A percentile compares a stretch with the other conserved stretches of the same genome.
Conservation (phyloP, 1,140 invertebrate genomes). For the Teleopsis dalmanni region DNA sequence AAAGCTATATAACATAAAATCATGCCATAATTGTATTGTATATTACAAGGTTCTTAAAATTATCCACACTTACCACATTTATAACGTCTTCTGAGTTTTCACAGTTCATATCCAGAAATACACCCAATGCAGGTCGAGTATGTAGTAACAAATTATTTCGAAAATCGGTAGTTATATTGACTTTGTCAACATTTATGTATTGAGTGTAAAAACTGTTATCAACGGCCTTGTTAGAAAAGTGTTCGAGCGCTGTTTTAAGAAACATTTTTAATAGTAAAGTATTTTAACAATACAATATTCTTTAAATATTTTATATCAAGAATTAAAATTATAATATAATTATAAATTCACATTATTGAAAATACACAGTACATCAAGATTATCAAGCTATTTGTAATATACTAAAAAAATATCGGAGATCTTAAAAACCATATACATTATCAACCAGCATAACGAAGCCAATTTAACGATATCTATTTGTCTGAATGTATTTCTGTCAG, state of each 20-base stretch:
- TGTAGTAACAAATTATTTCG: constrained; percentile 24
- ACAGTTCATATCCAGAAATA: constrained; percentile 32
- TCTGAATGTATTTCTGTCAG: too few species aligned
- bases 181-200: constrained; percentile 14
- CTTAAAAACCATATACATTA: too few species aligned
- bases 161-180: constrained; percentile 17
- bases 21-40: background rate
- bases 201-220: constrained; percentile 16
- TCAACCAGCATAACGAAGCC: too few species aligned
- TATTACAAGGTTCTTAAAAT: background rate
- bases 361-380: background rate
- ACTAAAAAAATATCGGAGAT: too few species aligned
- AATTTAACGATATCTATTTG: too few species aligned
- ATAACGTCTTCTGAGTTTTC: constrained; percentile 17
- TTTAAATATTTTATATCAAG: background rate
- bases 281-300: too few species aligned
- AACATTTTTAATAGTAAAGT: too few species aligned
- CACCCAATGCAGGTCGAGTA: constrained; percentile 17
- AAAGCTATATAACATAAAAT: background rate
- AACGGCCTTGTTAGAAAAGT: constrained; percentile 16
- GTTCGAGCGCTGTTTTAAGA: constrained; percentile 22
- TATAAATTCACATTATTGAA: background rate
- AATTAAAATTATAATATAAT: background rate
- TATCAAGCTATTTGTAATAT: background rate
- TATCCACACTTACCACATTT: constrained; percentile 13